phyloP scores from a whole-genome alignment of 1,140 invertebrate genomes.

The Drosophila oshimai region DNA sequence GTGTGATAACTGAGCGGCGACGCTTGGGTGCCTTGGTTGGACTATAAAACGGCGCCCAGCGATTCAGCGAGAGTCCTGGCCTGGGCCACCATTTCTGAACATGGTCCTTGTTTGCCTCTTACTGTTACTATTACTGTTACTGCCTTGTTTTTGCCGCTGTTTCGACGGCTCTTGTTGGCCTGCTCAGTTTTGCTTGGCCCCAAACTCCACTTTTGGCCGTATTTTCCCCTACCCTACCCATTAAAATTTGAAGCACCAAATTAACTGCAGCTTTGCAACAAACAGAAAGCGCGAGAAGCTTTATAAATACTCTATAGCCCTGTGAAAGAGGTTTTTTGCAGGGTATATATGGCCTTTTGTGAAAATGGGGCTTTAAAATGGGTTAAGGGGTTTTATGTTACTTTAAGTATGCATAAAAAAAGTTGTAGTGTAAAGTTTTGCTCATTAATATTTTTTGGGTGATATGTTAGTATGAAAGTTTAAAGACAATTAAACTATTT shows the following conservation, averaged over 20 bases:
- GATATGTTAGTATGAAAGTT: too few relatives aligned
- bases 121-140: slow-evolving; percentile 56
- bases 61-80: slow-evolving; percentile 33
- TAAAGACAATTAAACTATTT: too few relatives aligned
- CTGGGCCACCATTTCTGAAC: slow-evolving; percentile 55
- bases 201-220: slow-evolving; percentile 13
- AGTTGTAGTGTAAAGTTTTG: too few relatives aligned
- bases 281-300: slow-evolving; percentile 47
- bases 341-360: not conserved
- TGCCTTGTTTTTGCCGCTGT: slow-evolving; percentile 45
- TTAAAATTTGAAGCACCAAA: slow-evolving; percentile 80
- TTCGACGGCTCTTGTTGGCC: slow-evolving; percentile 18
- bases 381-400: not conserved
- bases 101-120: slow-evolving; percentile 56
- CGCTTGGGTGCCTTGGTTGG: slow-evolving; percentile 52
- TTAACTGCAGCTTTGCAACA: slow-evolving; percentile 74
- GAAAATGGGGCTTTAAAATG: not conserved
- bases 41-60: slow-evolving; percentile 71
- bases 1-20: slow-evolving; percentile 23
- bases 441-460: too few relatives aligned
- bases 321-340: not conserved
- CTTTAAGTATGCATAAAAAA: too few relatives aligned
- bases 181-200: slow-evolving; percentile 20
- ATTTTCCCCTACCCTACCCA: slow-evolving; percentile 36
- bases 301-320: slow-evolving; percentile 59